A percentile compares a stretch with the other conserved stretches of the same genome.
Evolutionary conservation across 2,113 vertebrate genomes (phyloP).

Genomic region (Rattus rattus): DNA sequence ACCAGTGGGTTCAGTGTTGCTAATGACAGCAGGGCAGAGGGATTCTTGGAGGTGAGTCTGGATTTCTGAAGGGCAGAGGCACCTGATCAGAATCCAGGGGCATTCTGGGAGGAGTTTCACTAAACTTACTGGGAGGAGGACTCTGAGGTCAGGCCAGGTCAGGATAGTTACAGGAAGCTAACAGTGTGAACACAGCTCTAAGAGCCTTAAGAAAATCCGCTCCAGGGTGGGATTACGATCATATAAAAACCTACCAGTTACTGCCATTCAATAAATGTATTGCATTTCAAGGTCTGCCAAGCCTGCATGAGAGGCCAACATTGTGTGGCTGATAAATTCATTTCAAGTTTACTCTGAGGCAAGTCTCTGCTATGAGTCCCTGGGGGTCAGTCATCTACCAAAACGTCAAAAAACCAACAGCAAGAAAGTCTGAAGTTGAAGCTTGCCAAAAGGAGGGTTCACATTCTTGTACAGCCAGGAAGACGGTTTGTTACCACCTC

Average conservation of each 20-base stretch:
- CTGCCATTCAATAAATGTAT: neutral
- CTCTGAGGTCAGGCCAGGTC: neutral
- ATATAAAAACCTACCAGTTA: neutral
- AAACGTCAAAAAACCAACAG: conserved; percentile 17
- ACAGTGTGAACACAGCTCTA: neutral
- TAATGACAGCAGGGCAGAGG: neutral
- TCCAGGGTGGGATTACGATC: neutral
- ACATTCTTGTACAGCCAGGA: conserved; percentile 47
- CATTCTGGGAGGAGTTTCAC: neutral
- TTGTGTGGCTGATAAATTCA: neutral
- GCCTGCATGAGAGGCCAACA: neutral
- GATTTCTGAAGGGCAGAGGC: neutral
- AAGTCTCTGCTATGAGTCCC: neutral
- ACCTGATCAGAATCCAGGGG: neutral
- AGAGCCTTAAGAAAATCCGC: neutral
- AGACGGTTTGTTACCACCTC: conserved; percentile 34
- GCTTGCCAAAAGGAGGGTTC: conserved; percentile 6
- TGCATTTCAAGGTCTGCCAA: conserved; percentile 16
- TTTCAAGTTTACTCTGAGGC: neutral
- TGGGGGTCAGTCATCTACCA: neutral
- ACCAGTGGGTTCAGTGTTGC: neutral
- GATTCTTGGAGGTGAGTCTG: neutral
- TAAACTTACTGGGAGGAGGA: neutral
- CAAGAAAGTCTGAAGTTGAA: neutral
- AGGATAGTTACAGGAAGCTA: neutral